Conservation (phyloP, 2,888 invertebrate genomes). For the Drosophila nr. perissopoda region DNA sequence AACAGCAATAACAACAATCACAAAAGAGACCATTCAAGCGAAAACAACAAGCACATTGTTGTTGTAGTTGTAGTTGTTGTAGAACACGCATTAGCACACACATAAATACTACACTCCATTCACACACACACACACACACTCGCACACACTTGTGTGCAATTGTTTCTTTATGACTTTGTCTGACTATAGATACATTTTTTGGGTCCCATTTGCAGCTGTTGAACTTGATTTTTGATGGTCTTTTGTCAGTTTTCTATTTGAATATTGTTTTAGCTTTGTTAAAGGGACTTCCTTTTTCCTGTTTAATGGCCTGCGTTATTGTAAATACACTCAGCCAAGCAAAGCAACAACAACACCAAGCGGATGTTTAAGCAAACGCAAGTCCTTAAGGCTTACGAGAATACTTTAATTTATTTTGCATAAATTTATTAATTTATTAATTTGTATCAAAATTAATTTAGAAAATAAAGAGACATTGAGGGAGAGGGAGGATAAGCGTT, state of each 20-base stretch:
- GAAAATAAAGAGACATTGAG: not conserved
- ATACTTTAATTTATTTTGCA: not conserved
- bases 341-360: not conserved
- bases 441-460: not conserved
- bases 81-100: conserved; percentile 59
- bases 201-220: conserved; percentile 55
- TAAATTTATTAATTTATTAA: not conserved
- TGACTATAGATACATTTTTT: not conserved
- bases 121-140: conserved; percentile 9
- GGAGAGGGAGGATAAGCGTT: too few species aligned
- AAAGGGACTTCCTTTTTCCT: conserved; percentile 5
- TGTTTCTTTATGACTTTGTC: conserved; percentile 55
- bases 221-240: conserved; percentile 27
- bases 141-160: conserved; percentile 25
- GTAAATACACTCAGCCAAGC: not conserved
- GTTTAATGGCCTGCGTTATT: conserved; percentile 29
- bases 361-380: not conserved
- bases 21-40: conserved; percentile 56
- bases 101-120: conserved; percentile 52
- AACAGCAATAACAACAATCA: conserved; percentile 44
- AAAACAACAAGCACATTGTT: conserved; percentile 58
- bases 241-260: conserved; percentile 10
- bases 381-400: not conserved
- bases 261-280: conserved; percentile 24
- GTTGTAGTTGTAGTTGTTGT: conserved; percentile 30